Base-by-base conservation (phyloP, 2,113 vertebrate genomes). In the Cettia cetti region DNA sequence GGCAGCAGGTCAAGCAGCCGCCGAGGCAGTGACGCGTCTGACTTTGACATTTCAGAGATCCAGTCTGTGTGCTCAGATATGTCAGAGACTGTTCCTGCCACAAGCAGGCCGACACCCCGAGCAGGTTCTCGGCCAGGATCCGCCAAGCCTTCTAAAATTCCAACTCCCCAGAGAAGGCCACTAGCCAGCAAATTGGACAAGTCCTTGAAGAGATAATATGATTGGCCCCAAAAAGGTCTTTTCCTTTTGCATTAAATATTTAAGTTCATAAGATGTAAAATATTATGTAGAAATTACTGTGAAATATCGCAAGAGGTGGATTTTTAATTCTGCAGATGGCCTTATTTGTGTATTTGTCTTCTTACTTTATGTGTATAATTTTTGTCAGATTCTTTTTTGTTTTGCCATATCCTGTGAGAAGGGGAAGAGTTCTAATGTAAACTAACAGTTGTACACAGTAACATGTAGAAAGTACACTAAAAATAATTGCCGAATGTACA, bases 31-130 rank as follows among this genome's bases (percentile, higher is more conserved):
- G 99, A 99, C 1, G 99, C 99, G 1, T 99, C 99, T 8, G 99
- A 99, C 98, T 99, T 99, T 89, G 99, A 99, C 98, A 99, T 99
- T 97, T 99, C 99, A 7, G 99, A 99, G 96, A 99, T 99, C 97
- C 99, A 99, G 96, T 99, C 99, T 5, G 99, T 99, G 52, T 99
- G 99, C 97, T 99, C 99, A 6, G 99, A 99, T 22, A 83, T 97
- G 95, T 99, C 98, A 11, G 99, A 99, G 97, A 98, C 98, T 21
- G 98, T 98, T n/a, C 98, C 98, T 30, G 98, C 98, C 40, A 93
- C 98, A 7, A 95, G 97, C 86, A 98, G 98, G 74, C 97, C 97
- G 4, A 98, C 98, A 1, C 98, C 99, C 20, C 98, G 99, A 92
- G 98, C 99, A 28, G 96, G 97, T 53, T 97, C 98, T 96, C 99